phyloP scores from a whole-genome alignment of 2,797 vertebrate species.

The Geotrypetes seraphini region DNA sequence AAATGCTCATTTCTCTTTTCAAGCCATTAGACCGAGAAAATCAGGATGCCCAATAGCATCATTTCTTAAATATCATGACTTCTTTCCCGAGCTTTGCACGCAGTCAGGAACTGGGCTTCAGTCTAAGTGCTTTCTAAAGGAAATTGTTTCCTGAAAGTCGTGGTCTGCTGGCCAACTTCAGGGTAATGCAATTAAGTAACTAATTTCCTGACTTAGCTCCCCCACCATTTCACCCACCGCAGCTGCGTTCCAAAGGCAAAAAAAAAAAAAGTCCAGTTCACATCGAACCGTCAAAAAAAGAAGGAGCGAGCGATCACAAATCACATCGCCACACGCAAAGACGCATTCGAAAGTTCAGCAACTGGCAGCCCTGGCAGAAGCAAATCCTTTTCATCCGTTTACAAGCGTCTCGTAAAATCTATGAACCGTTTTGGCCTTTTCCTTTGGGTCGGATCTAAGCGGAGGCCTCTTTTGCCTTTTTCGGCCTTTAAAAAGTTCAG shows the following conservation, averaged over 20 bases:
- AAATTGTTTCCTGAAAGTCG: constrained; percentile 66
- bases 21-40: not conserved
- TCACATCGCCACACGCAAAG: not conserved
- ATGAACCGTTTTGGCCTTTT: too few species aligned
- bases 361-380: not conserved
- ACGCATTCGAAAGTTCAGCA: not conserved
- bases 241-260: constrained; percentile 47
- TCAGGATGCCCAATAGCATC: not conserved
- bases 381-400: not conserved
- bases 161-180: constrained; percentile 70
- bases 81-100: constrained; percentile 28
- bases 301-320: constrained; percentile 11
- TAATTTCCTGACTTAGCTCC: constrained; percentile 88
- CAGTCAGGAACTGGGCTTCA: constrained; percentile 54
- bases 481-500: too few species aligned
- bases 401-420: too few species aligned
- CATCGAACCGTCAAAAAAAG: constrained; percentile 22
- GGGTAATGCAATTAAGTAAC: constrained; percentile 84
- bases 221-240: constrained; percentile 76
- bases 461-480: too few species aligned
- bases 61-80: constrained; percentile 8
- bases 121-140: constrained; percentile 62
- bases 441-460: too few species aligned
- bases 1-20: not conserved
- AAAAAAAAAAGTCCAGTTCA: constrained; percentile 30